phyloP scores from a whole-genome alignment of 2,888 invertebrate genomes.

The Lasioglossum villosulum region DNA sequence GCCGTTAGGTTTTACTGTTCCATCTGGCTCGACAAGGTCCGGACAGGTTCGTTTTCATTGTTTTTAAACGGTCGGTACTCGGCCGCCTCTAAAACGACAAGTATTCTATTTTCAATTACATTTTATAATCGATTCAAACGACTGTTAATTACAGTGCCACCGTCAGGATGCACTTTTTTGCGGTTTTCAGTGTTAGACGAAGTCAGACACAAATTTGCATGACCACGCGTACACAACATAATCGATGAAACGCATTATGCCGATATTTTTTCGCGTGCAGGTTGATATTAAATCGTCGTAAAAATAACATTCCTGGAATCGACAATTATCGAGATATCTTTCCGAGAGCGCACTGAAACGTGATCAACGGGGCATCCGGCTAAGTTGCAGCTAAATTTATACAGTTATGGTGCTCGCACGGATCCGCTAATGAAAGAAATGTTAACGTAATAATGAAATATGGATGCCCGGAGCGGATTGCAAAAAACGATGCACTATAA shows the following conservation, averaged over 20 bases:
- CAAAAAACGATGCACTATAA: background rate
- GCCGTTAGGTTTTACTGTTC: background rate
- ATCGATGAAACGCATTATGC: background rate
- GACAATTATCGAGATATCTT: background rate
- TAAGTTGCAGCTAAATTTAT: background rate
- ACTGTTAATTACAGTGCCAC: slow-evolving; percentile 49
- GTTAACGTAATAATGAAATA: slow-evolving; percentile 10
- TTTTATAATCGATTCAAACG: slow-evolving; percentile 65
- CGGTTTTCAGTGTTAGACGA: background rate
- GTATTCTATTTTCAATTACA: slow-evolving; percentile 36
- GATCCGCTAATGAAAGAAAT: slow-evolving; percentile 11
- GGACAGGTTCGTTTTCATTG: slow-evolving; percentile 19
- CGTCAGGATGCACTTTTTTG: background rate
- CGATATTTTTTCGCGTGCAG: background rate
- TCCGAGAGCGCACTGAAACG: background rate
- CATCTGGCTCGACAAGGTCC: background rate
- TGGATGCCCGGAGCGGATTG: background rate
- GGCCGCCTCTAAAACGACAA: background rate
- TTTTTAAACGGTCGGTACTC: slow-evolving; percentile 5
- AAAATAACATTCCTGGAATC: slow-evolving; percentile 9
- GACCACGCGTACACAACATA: background rate
- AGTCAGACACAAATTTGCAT: background rate
- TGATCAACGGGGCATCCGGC: background rate
- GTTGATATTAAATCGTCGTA: background rate
- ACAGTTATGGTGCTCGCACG: background rate